These are phyloP conservation scores for Melanotaenia boesemani DNA, from an alignment of 2,797 vertebrate genomes.

Conservation along the genomic window DNA sequence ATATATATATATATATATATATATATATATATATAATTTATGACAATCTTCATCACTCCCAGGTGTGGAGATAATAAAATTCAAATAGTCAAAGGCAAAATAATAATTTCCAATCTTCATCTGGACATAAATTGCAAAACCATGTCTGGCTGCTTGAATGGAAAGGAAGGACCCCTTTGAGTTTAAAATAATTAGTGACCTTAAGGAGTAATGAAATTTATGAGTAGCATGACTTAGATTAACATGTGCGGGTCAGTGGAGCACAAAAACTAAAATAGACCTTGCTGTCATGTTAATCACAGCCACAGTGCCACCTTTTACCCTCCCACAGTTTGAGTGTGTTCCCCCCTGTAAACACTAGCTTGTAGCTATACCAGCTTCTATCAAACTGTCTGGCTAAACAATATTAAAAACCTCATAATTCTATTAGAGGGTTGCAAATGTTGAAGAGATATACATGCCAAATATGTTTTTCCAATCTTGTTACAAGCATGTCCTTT, in stretches of 20 bases:
- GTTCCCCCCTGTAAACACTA: constrained; percentile 30
- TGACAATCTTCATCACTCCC: neutral
- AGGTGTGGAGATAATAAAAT: constrained; percentile 5
- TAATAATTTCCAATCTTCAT: constrained; percentile 32
- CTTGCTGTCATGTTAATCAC: constrained; percentile 58
- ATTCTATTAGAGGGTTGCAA: constrained; percentile 39
- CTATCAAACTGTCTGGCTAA: constrained; percentile 57
- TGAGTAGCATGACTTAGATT: constrained; percentile 78
- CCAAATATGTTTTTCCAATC: constrained; percentile 72
- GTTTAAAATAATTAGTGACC: constrained; percentile 64
- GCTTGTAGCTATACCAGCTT: constrained; percentile 41
- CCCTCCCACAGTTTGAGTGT: constrained; percentile 42
- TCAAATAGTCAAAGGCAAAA: constrained; percentile 22
- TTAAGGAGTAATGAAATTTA: constrained; percentile 71
- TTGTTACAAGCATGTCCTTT: constrained; percentile 73
- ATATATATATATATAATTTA: neutral
- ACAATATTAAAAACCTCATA: constrained; percentile 64
- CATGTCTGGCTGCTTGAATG: constrained; percentile 28
- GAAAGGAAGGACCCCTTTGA: constrained; percentile 52
- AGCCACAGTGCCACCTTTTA: constrained; percentile 57
- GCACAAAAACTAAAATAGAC: constrained; percentile 33
- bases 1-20: too few species aligned
- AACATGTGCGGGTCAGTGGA: constrained; percentile 65
- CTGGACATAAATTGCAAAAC: constrained; percentile 55
- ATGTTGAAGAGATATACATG: constrained; percentile 51